Percentiles rank a stretch among this genome's conserved stretches.
These are phyloP conservation scores for Colostygia pectinataria DNA, from an alignment of 2,888 invertebrate genomes.

Conservation along the genomic window DNA sequence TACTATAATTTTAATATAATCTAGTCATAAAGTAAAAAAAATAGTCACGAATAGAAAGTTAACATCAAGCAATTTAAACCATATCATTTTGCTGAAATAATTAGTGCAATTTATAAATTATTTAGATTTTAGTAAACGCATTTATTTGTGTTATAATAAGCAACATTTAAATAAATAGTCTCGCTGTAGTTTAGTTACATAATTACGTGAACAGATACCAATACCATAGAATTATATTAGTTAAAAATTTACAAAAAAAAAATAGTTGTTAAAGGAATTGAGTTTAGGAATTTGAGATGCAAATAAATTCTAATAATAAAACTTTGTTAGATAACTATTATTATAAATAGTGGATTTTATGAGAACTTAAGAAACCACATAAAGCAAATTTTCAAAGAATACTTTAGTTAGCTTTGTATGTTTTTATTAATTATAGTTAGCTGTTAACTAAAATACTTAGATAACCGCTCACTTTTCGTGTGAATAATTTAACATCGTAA, in stretches of 20 bases:
- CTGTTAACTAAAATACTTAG: too few relatives aligned
- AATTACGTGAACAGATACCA: neutral
- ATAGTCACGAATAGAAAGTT: neutral
- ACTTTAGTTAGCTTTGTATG: too few relatives aligned
- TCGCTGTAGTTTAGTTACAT: too few relatives aligned
- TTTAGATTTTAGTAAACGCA: constrained; percentile 26
- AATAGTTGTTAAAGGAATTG: constrained; percentile 12
- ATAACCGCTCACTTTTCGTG: too few relatives aligned
- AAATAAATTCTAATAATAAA: neutral
- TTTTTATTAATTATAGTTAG: too few relatives aligned
- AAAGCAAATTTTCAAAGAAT: too few relatives aligned
- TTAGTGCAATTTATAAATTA: constrained; percentile 24
- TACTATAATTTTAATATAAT: neutral
- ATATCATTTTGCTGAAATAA: constrained; percentile 37
- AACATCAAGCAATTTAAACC: constrained; percentile 31
- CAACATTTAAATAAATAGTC: constrained; percentile 4
- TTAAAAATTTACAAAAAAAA: too few relatives aligned
- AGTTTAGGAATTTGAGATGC: constrained; percentile 4
- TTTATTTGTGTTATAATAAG: constrained; percentile 29
- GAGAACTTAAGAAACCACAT: too few relatives aligned
- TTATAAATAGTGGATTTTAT: too few relatives aligned
- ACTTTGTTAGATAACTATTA: too few relatives aligned
- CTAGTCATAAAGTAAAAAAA: neutral
- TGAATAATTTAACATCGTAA: too few relatives aligned
- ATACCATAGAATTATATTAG: neutral